Base-by-base conservation (phyloP, 2,888 invertebrate genomes). In the Thymelicus lineola region DNA sequence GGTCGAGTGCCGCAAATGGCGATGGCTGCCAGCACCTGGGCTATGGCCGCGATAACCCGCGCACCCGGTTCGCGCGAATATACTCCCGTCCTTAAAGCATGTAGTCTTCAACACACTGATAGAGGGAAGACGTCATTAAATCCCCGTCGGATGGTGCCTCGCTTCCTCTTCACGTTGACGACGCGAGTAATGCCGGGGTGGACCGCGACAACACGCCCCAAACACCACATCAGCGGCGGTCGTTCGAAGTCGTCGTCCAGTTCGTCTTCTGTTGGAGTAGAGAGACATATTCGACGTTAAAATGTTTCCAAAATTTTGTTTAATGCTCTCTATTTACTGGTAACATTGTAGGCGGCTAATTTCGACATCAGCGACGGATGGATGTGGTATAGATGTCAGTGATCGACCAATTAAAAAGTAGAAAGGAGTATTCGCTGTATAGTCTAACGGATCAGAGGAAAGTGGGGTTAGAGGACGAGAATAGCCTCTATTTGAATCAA, bases 261-360 rank as follows among this genome's bases (percentile, higher is more conserved):
- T 66, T 66, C 10, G 28, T 35, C 7, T 58, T 66, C 35, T 57
- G 57, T n/a, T 66, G 58, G 6, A 66, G 57, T 15, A 45, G 35
- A 35, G 12, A 45, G 12, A 66, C 58, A 58, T 57, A 65, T 46
- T 66, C 57, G 6, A 7, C 28, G 15, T 42, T 28, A 36, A 66
- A 66, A 4, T 58, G 55, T 6, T 46, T 46, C 58, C 45, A 66
- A 20, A 66, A 66, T 66, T n/a, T n/a, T n/a, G 58, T 12, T 58
- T 66, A 5, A 66, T 15, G 6, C 10, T 15, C 46, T 66, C 46
- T 7, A 66, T 55, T n/a, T 46, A n/a, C 35, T 46, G 45, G 17
- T 35, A 66, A 2, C 65, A 46, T 46, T 66, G n/a, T 14, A 66
- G 46, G 3, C 65, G 46, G 9, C 9, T 46, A 10, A 66, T 36